Evolutionary conservation across 2,113 vertebrate species (phyloP).

Genomic region (Cebidichthys violaceus): DNA sequence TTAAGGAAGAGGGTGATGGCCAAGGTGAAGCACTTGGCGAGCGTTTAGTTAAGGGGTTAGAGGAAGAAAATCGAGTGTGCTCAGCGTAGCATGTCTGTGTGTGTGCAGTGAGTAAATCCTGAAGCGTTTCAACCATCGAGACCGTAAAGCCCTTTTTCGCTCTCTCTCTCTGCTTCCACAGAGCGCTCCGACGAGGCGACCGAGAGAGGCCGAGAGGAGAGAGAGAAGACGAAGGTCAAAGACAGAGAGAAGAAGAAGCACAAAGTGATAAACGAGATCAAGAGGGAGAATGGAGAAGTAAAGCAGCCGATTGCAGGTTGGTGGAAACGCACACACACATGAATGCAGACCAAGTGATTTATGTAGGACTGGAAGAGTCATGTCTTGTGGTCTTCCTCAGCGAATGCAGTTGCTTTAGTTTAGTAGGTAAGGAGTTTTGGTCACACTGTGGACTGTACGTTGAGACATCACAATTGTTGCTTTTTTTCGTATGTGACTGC

Average conservation of each 20-base stretch:
- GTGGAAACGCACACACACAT: constrained; percentile 47
- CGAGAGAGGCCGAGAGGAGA: constrained; percentile 58
- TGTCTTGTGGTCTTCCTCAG: too few species aligned
- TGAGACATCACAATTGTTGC: too few species aligned
- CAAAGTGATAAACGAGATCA: constrained; percentile 92
- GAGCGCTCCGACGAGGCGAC: constrained; percentile 88
- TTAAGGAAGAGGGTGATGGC: constrained; percentile 11
- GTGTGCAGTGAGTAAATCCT: neutral
- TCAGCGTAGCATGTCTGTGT: neutral
- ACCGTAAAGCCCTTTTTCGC: constrained; percentile 22
- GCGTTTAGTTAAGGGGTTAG: constrained; percentile 11
- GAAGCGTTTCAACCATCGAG: constrained; percentile 4
- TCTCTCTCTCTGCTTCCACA: constrained; percentile 68
- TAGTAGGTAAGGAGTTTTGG: too few species aligned
- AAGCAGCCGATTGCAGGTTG: constrained; percentile 93
- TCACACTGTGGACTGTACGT: too few species aligned
- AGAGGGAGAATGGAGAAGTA: constrained; percentile 96
- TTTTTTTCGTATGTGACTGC: neutral
- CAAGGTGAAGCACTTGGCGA: constrained; percentile 36
- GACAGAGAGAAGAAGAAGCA: constrained; percentile 92
- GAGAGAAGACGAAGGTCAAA: constrained; percentile 79
- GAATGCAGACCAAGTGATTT: neutral
- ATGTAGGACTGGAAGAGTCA: neutral
- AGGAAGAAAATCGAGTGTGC: constrained; percentile 8
- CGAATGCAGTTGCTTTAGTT: too few species aligned